A percentile compares a stretch with the other conserved stretches of the same genome.
Evolutionary conservation across 1,140 invertebrate genomes (phyloP).

Genomic region (Habropoda laboriosa): DNA sequence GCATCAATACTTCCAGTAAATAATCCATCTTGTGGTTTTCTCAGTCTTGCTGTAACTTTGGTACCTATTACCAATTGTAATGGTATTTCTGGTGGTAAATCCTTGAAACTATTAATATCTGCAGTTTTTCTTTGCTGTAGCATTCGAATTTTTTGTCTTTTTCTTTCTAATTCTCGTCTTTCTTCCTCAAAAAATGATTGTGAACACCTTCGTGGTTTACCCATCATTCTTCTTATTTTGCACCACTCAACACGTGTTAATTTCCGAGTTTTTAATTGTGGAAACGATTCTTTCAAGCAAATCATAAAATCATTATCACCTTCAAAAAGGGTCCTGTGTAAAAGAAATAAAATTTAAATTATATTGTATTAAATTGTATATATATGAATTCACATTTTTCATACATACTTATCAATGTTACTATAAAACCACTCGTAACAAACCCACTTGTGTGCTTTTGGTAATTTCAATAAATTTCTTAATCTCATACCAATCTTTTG

Average conservation of each 20-base stretch:
- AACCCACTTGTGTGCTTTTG: constrained; percentile 99
- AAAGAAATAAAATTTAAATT: constrained; percentile 23
- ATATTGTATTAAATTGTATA: constrained; percentile 18
- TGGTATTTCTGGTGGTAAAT: constrained; percentile 97
- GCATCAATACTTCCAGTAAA: constrained; percentile 98
- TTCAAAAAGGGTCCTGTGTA: constrained; percentile 92
- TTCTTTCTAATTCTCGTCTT: constrained; percentile 92
- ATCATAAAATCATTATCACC: constrained; percentile 98
- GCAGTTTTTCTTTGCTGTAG: constrained; percentile 96
- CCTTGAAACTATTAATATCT: constrained; percentile 90
- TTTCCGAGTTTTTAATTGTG: constrained; percentile 92
- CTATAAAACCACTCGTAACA: constrained; percentile 99
- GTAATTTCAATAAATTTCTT: constrained; percentile 97
- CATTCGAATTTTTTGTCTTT: constrained; percentile 95
- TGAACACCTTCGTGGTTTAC: constrained; percentile 96
- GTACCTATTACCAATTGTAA: constrained; percentile 98
- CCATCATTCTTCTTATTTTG: constrained; percentile 97
- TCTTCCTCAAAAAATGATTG: constrained; percentile 98
- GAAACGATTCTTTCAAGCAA: constrained; percentile 96
- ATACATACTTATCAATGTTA: constrained; percentile 93
- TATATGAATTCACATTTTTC: constrained; percentile 25
- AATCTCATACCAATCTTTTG: constrained; percentile 95
- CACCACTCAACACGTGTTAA: constrained; percentile 97
- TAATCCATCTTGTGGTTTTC: constrained; percentile 97
- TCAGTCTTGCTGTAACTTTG: constrained; percentile 95